Base-by-base conservation (phyloP, 2,888 invertebrate genomes). In the Rhingia campestris region DNA sequence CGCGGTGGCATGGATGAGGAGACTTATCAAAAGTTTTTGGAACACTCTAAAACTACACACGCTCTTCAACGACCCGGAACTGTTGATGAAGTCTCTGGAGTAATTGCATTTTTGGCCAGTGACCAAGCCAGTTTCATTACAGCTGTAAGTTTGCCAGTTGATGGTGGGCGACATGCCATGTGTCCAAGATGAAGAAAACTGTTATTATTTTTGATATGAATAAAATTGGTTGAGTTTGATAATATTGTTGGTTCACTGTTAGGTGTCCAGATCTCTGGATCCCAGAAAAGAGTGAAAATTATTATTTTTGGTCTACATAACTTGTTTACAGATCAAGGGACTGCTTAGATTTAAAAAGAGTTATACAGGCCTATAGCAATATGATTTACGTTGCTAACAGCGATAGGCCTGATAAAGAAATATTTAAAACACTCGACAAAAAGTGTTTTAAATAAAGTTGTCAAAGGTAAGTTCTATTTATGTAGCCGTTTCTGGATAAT, bases 81-180 rank as follows among this genome's bases (percentile, higher is more conserved):
- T 81, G 94, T 95, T 0, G 94, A 94, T 4, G 98, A 98, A 92
- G 97, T 98, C 0, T 98, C 99, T 0, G 94, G 94, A 75, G 94
- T 96, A 0, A 98, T 99, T 88, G 95, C 95, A 0, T 99, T 98
- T 92, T 92, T 99, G 75, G 98, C 98, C 0, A 96, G 97, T 84
- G 95, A 96, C 73, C 92, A 95, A 86, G 95, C 97, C 1, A 96
- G 96, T 86, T 98, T 97, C 89, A 96, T 97, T 10, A 99, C 98
- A 4, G 98, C 98, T 2, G 96, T 94, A 4, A 95, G 95, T 75
- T 88, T 99, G 43, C 96, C 97, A 0, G 96, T 98, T 0, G 99
- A 99, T 91, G 99, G 99, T 37, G 99, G 99, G 0, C 93, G 98
- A 74, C 97, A 97, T 90, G 96, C 96, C 9, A 96, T 97, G 95